Conservation (phyloP, 2,888 invertebrate species). For the Gerris lacustris region DNA sequence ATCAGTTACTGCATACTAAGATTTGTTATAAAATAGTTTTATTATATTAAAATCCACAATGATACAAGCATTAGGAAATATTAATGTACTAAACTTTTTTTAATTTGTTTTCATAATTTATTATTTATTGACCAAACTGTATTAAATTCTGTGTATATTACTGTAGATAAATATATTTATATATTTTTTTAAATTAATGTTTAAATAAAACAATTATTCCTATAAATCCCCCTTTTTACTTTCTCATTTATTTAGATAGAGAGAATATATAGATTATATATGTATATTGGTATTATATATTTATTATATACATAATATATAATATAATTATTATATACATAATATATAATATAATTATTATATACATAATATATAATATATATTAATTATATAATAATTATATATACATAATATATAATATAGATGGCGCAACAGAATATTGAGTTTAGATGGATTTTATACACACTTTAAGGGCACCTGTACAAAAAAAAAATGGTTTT, state of each 20-base stretch:
- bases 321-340: not conserved
- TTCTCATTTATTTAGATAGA: not conserved
- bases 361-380: not conserved
- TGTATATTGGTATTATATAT: not conserved
- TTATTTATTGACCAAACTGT: not conserved
- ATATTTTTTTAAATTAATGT: not conserved
- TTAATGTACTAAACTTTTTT: too few relatives aligned
- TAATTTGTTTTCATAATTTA: not conserved
- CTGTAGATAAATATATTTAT: not conserved
- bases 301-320: not conserved
- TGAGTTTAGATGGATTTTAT: too few relatives aligned
- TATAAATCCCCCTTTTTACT: not conserved
- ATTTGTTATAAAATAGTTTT: too few relatives aligned
- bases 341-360: not conserved
- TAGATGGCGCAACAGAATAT: too few relatives aligned
- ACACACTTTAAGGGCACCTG: too few relatives aligned
- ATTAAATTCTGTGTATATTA: not conserved
- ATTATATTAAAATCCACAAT: too few relatives aligned
- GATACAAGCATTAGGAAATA: too few relatives aligned
- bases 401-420: not conserved
- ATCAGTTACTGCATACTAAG: too few relatives aligned
- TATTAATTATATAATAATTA: not conserved
- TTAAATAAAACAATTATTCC: not conserved
- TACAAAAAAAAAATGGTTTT: too few relatives aligned
- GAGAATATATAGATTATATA: not conserved